phyloP scores from a whole-genome alignment of 2,113 vertebrate genomes.

The Varanus salvator region DNA sequence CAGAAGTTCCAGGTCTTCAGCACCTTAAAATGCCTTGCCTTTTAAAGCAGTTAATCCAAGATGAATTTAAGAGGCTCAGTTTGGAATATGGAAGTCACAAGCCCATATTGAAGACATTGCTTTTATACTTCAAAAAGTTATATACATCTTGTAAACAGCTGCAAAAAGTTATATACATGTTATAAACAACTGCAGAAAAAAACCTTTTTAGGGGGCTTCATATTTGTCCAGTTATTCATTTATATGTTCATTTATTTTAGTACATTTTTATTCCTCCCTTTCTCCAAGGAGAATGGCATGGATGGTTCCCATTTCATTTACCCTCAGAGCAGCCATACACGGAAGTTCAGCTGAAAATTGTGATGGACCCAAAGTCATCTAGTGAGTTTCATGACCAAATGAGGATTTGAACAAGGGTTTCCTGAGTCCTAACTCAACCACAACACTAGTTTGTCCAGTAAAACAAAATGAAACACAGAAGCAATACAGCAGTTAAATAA shows the following conservation, averaged over 20 bases:
- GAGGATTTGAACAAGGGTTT: background rate
- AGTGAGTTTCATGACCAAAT: background rate
- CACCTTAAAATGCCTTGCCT: background rate
- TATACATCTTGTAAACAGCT: background rate
- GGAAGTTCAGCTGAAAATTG: background rate
- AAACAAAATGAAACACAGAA: background rate
- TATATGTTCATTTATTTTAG: background rate
- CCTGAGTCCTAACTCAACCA: too few species aligned
- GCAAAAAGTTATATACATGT: background rate
- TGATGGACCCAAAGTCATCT: background rate
- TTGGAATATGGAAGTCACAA: background rate
- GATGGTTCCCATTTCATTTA: background rate
- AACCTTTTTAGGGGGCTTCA: too few species aligned
- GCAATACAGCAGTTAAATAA: background rate
- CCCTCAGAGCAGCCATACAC: background rate
- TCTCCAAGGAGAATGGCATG: background rate
- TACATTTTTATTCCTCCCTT: background rate
- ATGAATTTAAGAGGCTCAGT: background rate
- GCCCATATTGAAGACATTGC: background rate
- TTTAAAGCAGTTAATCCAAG: background rate
- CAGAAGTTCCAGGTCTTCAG: background rate
- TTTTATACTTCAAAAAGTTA: background rate
- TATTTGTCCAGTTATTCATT: background rate
- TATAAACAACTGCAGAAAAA: background rate
- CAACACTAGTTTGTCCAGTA: too few species aligned